phyloP scores from a whole-genome alignment of 2,797 vertebrate genomes.

The Anabacerthia variegaticeps region DNA sequence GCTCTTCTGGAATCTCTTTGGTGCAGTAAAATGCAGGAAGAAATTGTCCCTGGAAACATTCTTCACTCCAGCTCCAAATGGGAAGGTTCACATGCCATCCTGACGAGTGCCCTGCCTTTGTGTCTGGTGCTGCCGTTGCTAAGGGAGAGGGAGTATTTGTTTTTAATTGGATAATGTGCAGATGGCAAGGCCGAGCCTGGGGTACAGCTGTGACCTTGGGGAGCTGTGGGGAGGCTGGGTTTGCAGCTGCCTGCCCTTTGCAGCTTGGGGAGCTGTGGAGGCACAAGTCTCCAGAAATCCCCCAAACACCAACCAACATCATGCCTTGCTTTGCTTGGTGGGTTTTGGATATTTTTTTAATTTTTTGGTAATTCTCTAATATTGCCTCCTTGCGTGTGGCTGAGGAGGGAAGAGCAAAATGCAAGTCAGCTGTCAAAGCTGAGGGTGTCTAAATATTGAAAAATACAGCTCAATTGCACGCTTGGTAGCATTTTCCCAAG shows the following conservation, averaged over 20 bases:
- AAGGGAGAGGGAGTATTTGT: slow-evolving; percentile 60
- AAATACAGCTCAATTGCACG: not conserved
- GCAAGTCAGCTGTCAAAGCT: not conserved
- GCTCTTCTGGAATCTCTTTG: not conserved
- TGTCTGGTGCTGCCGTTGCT: slow-evolving; percentile 55
- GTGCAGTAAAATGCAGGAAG: not conserved
- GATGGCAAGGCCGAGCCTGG: slow-evolving; percentile 44
- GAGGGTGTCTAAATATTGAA: not conserved
- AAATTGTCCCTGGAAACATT: not conserved
- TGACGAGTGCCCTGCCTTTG: not conserved
- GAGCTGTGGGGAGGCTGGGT: not conserved
- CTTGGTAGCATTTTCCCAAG: not conserved
- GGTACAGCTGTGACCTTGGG: slow-evolving; percentile 57
- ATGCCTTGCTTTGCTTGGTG: not conserved
- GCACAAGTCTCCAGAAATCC: not conserved
- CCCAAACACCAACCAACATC: not conserved
- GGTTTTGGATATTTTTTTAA: not conserved
- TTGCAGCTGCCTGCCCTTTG: slow-evolving; percentile 43
- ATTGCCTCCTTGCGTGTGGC: not conserved
- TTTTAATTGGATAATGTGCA: slow-evolving; percentile 63
- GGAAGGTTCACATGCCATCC: not conserved
- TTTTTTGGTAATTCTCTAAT: not conserved
- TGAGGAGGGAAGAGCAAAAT: not conserved
- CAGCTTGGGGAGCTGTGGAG: not conserved
- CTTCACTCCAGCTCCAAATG: not conserved